Evolutionary conservation across 1,140 invertebrate species (phyloP).

Genomic region (Drosophila busckii): DNA sequence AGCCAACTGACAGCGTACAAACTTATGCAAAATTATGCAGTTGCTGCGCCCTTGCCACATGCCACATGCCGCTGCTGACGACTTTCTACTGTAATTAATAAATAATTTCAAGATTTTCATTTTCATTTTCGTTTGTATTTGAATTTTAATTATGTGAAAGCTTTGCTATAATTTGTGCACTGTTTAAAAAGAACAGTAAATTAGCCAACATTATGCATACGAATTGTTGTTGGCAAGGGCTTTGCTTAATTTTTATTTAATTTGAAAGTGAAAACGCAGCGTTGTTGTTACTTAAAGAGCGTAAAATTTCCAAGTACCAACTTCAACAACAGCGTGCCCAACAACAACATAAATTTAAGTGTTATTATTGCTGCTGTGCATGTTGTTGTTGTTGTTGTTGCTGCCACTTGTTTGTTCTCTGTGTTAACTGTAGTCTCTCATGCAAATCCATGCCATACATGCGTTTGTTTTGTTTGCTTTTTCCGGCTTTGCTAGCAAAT

Average conservation of each 20-base stretch:
- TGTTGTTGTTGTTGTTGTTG: slow-evolving; percentile 16
- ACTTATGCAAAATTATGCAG: slow-evolving; percentile 18
- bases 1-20: slow-evolving; percentile 43
- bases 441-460: slow-evolving; percentile 59
- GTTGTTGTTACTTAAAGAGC: slow-evolving; percentile 67
- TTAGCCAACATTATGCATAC: slow-evolving; percentile 62
- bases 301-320: slow-evolving; percentile 73
- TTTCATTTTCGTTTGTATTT: slow-evolving; percentile 72
- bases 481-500: slow-evolving; percentile 58
- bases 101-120: slow-evolving; percentile 63
- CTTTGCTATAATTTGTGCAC: slow-evolving; percentile 16
- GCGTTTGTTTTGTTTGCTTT: slow-evolving; percentile 45
- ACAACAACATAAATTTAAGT: too few species aligned
- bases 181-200: slow-evolving; percentile 66
- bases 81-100: slow-evolving; percentile 59
- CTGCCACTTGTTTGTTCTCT: slow-evolving; percentile 19
- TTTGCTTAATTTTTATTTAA: slow-evolving; percentile 59
- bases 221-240: slow-evolving; percentile 28
- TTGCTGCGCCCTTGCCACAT: neutral
- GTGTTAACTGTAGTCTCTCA: slow-evolving; percentile 65
- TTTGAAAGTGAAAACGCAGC: slow-evolving; percentile 74
- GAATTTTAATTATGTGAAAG: slow-evolving; percentile 72
- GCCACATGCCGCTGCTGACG: neutral
- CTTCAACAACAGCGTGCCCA: too few species aligned
- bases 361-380: slow-evolving; percentile 24